phyloP scores from a whole-genome alignment of 2,888 invertebrate species.

The Vesta saturnalis region DNA sequence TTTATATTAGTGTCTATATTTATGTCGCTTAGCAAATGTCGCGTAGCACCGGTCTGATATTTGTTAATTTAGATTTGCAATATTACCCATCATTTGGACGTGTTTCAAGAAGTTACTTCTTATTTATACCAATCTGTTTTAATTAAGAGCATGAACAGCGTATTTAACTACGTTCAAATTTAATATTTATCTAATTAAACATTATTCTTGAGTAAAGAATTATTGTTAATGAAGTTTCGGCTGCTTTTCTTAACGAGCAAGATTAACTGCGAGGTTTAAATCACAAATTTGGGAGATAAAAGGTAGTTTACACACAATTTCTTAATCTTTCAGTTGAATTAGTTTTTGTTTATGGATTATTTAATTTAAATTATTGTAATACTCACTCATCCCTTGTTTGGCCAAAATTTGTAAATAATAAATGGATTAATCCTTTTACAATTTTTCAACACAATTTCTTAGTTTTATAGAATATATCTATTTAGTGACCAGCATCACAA shows the following conservation, averaged over 20 bases:
- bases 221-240: neutral
- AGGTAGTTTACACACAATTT: neutral
- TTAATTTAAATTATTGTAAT: slow-evolving; percentile 1
- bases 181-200: slow-evolving; percentile 7
- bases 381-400: too few species aligned
- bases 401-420: too few species aligned
- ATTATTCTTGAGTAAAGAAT: slow-evolving; percentile 2
- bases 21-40: slow-evolving; percentile 25
- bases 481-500: too few species aligned
- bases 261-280: slow-evolving; percentile 1
- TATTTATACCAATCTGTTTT: slow-evolving; percentile 31
- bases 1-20: slow-evolving; percentile 23
- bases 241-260: neutral
- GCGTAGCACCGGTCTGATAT: slow-evolving; percentile 27
- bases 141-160: slow-evolving; percentile 17
- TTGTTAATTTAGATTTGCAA: slow-evolving; percentile 36
- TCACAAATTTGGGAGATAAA: neutral
- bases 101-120: slow-evolving; percentile 33
- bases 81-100: slow-evolving; percentile 35
- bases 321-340: neutral
- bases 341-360: slow-evolving; percentile 1
- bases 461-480: too few species aligned
- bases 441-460: too few species aligned
- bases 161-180: slow-evolving; percentile 1
- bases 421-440: too few species aligned